Base-by-base conservation (phyloP, 1,140 invertebrate species). In the Ostrea denselamellosa region DNA sequence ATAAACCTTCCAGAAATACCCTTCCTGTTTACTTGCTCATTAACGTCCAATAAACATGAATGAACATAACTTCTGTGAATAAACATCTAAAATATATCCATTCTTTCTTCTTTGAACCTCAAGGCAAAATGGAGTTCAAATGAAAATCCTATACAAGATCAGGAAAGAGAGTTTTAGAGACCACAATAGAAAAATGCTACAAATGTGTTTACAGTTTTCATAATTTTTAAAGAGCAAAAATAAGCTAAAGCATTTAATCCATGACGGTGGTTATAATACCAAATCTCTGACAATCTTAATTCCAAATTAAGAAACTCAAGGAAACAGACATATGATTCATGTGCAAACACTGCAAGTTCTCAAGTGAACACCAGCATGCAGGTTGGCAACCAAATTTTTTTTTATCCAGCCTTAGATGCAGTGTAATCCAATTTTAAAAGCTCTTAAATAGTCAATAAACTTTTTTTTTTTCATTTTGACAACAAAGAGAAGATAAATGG, bases 241-340 rank as follows among this genome's bases (percentile, higher is more conserved):
- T 25, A 77, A 77, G 68, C 68, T 77, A 14, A 28, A 10, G 68
- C 25, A 77, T 77, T 77, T 28, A 77, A 77, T 77, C 68, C 68
- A 10, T 77, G 68, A 77, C 68, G 68, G 28, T 77, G 68, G 68
- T 28, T 77, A 28, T 77, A 77, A 77, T 77, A 14, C 68, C 28
- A 34, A 77, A 77, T 34, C 25, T 34, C 17, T 19, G 17, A 62
- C 17, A 19, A 62, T 62, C 56, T 77, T 77, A 77, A 77, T 77
- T 77, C 68, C 68, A 34, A 25, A 77, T 77, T 77, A 28, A 77
- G 1, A 25, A 77, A 12, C 22, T 25, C 68, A 77, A 77, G 68
- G 68, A 77, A 77, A 77, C 25, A 77, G 68, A 77, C 68, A 77
- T 77, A 77, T 77, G 68, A 77, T 28, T 77, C 68, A 77, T 77